Evolutionary conservation across 2,797 vertebrate species (phyloP).

Genomic region (Betta splendens): DNA sequence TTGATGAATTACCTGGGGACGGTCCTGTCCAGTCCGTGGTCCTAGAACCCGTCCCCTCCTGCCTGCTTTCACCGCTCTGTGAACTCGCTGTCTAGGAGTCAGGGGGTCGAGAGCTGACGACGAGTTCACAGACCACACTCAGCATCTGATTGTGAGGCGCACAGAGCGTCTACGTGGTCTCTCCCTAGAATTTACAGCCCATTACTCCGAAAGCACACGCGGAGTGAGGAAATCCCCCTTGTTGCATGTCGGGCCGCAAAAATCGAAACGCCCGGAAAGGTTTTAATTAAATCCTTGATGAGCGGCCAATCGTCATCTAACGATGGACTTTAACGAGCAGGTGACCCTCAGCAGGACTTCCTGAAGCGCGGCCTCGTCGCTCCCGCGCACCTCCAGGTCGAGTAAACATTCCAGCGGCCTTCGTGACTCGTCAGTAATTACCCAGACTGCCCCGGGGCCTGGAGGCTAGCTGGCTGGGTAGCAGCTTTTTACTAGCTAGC

Average conservation of each 20-base stretch:
- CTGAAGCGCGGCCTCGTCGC: constrained; percentile 65
- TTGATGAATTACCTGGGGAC: too few relatives aligned
- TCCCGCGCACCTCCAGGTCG: constrained; percentile 75
- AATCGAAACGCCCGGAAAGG: constrained; percentile 9
- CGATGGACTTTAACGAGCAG: constrained; percentile 66
- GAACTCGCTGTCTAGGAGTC: constrained; percentile 62
- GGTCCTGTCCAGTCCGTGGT: too few relatives aligned
- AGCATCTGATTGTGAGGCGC: constrained; percentile 70
- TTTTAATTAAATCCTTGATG: constrained; percentile 30
- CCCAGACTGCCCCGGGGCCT: constrained; percentile 75
- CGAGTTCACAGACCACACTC: constrained; percentile 67
- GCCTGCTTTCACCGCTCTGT: constrained; percentile 68
- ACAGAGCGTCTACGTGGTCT: constrained; percentile 59
- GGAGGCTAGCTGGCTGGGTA: constrained; percentile 50
- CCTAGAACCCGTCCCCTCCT: too few relatives aligned
- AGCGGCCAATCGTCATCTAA: constrained; percentile 64
- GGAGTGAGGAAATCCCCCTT: constrained; percentile 2
- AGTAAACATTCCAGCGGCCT: constrained; percentile 84
- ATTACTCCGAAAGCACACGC: constrained; percentile 46
- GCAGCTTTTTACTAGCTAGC: constrained; percentile 68
- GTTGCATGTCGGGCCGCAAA: constrained; percentile 1
- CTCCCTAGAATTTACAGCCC: constrained; percentile 52
- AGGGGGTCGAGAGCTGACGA: constrained; percentile 67
- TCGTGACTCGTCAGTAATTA: constrained; percentile 82
- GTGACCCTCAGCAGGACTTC: constrained; percentile 62